Conservation (phyloP, 2,113 vertebrate genomes). For the Rhizomys pruinosus region DNA sequence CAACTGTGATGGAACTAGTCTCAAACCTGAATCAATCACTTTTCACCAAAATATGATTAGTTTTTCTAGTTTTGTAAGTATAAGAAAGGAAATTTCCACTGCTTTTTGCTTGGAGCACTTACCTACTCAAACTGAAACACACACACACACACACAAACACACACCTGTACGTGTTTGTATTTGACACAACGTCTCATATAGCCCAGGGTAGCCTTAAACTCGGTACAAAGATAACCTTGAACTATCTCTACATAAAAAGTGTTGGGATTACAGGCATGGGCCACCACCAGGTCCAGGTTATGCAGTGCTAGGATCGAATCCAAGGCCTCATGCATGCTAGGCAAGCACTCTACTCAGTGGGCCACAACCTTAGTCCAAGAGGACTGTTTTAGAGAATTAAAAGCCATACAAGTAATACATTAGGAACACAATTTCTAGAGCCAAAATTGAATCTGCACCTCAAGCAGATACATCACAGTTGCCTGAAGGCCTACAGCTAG, state of each 20-base stretch:
- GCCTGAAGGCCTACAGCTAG: neutral
- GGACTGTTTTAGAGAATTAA: conserved; percentile 4
- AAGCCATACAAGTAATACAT: neutral
- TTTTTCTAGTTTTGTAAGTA: conserved; percentile 32
- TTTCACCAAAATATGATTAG: conserved; percentile 15
- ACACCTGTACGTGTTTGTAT: too few species aligned
- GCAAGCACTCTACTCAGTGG: neutral
- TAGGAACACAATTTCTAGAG: conserved; percentile 25
- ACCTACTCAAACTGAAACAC: neutral
- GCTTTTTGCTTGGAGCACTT: conserved; percentile 42
- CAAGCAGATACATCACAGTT: neutral
- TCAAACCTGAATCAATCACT: conserved; percentile 32
- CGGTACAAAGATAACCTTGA: too few species aligned
- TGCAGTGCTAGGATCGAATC: neutral
- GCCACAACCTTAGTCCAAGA: neutral
- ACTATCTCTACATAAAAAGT: neutral
- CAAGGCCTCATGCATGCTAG: neutral
- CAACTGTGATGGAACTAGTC: neutral
- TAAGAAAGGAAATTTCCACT: conserved; percentile 36
- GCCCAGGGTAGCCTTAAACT: too few species aligned
- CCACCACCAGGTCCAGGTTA: too few species aligned
- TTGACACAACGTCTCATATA: too few species aligned
- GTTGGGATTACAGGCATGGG: neutral
- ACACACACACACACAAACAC: too few species aligned
- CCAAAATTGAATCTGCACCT: conserved; percentile 22